Evolutionary conservation across 2,113 vertebrate genomes (phyloP).

Genomic region (Bagarius yarrelli): DNA sequence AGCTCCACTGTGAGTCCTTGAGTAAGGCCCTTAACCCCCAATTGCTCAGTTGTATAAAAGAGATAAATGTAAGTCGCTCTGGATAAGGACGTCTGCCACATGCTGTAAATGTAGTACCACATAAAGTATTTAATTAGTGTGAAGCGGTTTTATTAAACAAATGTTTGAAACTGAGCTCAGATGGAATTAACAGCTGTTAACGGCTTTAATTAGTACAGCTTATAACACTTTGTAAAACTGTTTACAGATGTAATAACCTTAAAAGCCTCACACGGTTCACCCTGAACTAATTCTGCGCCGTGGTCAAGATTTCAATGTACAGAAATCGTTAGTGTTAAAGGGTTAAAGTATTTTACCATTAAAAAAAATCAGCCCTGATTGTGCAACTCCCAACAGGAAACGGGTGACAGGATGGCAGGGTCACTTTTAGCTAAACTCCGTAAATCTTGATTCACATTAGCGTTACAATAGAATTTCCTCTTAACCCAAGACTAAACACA

Average conservation of each 20-base stretch:
- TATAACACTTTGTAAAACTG: background rate
- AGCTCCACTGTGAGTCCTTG: too few relatives aligned
- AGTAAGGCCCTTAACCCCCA: too few relatives aligned
- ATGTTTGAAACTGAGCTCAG: background rate
- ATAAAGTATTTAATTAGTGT: background rate
- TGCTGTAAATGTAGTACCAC: too few relatives aligned
- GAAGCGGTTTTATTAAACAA: background rate
- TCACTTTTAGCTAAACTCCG: conserved; percentile 22
- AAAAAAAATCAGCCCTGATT: background rate
- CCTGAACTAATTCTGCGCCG: background rate
- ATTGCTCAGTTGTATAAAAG: too few relatives aligned
- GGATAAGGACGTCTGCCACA: too few relatives aligned
- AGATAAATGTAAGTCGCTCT: too few relatives aligned
- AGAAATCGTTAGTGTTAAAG: background rate
- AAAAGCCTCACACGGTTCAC: background rate
- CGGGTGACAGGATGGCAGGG: conserved; percentile 29
- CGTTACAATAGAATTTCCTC: conserved; percentile 40
- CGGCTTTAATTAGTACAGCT: background rate
- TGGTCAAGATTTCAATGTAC: background rate
- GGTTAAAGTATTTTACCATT: background rate
- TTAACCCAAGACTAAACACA: conserved; percentile 34
- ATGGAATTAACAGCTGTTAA: background rate
- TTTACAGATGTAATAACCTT: background rate
- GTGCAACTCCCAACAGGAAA: conserved; percentile 32
- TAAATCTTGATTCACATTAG: conserved; percentile 38